Conservation (phyloP, 2,113 vertebrate species). For the Sapayoa aenigma region DNA sequence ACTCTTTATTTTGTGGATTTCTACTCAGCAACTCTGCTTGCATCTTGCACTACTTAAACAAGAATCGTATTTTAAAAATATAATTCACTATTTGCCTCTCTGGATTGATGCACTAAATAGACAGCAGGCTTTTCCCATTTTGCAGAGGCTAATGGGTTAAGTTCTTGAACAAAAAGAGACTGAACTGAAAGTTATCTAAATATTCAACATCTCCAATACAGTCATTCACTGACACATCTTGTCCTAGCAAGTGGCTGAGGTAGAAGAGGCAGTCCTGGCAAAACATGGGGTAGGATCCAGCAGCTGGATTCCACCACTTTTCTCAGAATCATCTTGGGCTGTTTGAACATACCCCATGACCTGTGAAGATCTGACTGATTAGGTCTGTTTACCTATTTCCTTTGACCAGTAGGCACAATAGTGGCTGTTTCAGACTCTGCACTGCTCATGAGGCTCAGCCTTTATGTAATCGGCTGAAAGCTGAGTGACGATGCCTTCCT, state of each 20-base stretch:
- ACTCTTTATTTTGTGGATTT: not conserved
- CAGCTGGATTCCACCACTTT: not conserved
- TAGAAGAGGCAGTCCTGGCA: not conserved
- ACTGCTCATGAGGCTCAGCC: not conserved
- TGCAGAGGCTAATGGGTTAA: not conserved
- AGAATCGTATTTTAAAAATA: not conserved
- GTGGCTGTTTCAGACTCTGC: not conserved
- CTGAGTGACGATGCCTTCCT: not conserved
- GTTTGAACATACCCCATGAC: not conserved
- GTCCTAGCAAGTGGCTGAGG: not conserved
- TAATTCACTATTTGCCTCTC: not conserved
- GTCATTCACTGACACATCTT: not conserved
- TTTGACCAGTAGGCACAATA: not conserved
- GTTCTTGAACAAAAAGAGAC: not conserved
- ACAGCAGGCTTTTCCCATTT: not conserved
- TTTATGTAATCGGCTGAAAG: not conserved
- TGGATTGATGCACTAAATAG: not conserved
- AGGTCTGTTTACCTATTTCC: not conserved
- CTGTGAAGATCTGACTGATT: fast-evolving
- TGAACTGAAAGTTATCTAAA: not conserved
- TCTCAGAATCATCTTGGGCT: not conserved
- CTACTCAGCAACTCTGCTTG: not conserved
- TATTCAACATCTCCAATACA: not conserved
- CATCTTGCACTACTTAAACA: not conserved
- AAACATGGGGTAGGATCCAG: not conserved